These are phyloP conservation scores for Notothenia coriiceps DNA, from an alignment of 2,113 vertebrate species.

Conservation along the genomic window DNA sequence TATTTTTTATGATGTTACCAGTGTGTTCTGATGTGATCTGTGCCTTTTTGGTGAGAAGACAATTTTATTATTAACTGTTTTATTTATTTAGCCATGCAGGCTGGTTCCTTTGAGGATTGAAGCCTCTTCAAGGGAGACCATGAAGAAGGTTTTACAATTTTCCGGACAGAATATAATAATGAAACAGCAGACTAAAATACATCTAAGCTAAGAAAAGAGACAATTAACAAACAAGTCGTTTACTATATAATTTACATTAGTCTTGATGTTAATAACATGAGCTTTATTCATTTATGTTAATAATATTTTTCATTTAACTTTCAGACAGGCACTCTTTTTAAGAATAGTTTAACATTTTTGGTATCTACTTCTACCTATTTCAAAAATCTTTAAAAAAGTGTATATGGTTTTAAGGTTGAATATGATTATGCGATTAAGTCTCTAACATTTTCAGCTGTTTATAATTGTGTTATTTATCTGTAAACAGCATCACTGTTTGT, in stretches of 20 bases:
- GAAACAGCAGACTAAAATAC: slow-evolving; percentile 2
- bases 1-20: too few species aligned
- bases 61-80: too few species aligned
- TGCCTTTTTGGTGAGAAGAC: too few species aligned
- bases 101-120: too few species aligned
- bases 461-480: background rate
- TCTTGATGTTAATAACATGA: background rate
- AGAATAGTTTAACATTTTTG: background rate
- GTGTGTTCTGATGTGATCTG: too few species aligned
- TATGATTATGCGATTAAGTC: background rate
- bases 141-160: too few species aligned
- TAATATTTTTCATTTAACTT: background rate
- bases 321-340: too few species aligned
- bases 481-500: background rate
- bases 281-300: background rate
- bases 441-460: background rate
- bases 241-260: background rate
- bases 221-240: background rate
- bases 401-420: background rate
- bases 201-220: background rate
- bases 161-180: too few species aligned
- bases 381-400: too few species aligned
- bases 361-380: too few species aligned
- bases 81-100: too few species aligned
- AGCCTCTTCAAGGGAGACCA: background rate